Evolutionary conservation across 2,888 invertebrate genomes (phyloP), one percentile per base, ranked within the genome.

Genomic region (Caenorhabditis sp.): DNA sequence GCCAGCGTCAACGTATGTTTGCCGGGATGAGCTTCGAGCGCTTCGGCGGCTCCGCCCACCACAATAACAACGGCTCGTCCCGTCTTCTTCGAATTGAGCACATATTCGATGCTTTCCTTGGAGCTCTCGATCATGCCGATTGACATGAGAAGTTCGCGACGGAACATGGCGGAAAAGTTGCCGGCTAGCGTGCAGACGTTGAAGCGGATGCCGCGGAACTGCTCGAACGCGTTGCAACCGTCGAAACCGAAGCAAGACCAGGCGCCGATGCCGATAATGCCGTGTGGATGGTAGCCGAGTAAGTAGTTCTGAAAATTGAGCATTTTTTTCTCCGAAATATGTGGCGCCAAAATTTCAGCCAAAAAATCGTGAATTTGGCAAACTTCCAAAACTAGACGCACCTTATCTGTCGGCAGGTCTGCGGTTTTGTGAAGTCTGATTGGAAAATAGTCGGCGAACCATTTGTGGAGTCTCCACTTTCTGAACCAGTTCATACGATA

Each of bases 201-300:
- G 68, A 76, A 77, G 17, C 65, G 63, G 50, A 79, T 65, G 0
- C 71, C 74, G 26, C 53, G 53, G 66, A 70, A 75, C 67, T 59
- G 61, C 55, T 88, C 69, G 54, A 87, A 87, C 75, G 90, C 90
- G 12, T 88, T 88, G 0, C 89, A 89, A 10, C 88, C 90, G 76
- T 90, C 93, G 0, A 93, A 92, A 0, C 91, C 92, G 89, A 96
- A 95, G 51, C 93, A 92, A 0, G 91, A 91, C 81, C 93, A 93
- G 0, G 92, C 91, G 0, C 95, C 95, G 21, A 92, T 91, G 58
- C 93, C 92, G 19, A 96, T 90, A 0, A 95, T 90, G 1, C 97
- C 97, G 89, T 97, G 97, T 0, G 97, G 97, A 88, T 94, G 95
- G 69, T 92, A 92, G 5, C 94, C 94, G 66, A 89, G 84, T 5